Conservation (phyloP, 2,888 invertebrate species). For the Cataglyphis cursor region DNA sequence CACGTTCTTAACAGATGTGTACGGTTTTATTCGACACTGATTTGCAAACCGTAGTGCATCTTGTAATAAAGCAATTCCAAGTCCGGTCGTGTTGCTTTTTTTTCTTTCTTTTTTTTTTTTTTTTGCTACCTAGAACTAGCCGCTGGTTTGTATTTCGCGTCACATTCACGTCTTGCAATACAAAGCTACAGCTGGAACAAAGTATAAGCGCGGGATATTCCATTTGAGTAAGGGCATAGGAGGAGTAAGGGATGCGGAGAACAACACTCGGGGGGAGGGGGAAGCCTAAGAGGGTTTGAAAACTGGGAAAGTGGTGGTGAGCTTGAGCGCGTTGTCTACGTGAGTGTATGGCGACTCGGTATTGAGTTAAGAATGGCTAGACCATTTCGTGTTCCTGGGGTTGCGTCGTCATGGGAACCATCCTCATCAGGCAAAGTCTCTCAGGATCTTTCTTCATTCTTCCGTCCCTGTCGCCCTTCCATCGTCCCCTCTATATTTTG, state of each 20-base stretch:
- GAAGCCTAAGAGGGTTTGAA: constrained; percentile 71
- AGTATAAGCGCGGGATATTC: constrained; percentile 70
- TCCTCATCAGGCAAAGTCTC: constrained; percentile 82
- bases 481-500: not conserved
- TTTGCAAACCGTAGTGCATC: not conserved
- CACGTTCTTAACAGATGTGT: not conserved
- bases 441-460: constrained; percentile 71
- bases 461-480: constrained; percentile 29
- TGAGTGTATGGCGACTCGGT: constrained; percentile 74
- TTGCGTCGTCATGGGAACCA: constrained; percentile 86
- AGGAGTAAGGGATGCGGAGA: constrained; percentile 40
- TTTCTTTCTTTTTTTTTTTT: constrained; percentile 35
- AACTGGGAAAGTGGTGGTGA: constrained; percentile 66
- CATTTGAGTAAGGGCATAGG: constrained; percentile 59
- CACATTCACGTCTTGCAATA: constrained; percentile 25
- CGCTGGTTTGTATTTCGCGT: constrained; percentile 71
- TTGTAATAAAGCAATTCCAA: constrained; percentile 67
- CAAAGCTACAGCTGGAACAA: constrained; percentile 71
- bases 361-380: constrained; percentile 82
- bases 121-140: constrained; percentile 32
- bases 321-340: constrained; percentile 63
- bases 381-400: constrained; percentile 83
- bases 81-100: constrained; percentile 30
- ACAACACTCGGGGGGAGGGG: not conserved
- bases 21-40: not conserved